Evolutionary conservation across 2,888 invertebrate genomes (phyloP), one percentile per base, ranked within the genome.

Genomic region (Agelastica alni): DNA sequence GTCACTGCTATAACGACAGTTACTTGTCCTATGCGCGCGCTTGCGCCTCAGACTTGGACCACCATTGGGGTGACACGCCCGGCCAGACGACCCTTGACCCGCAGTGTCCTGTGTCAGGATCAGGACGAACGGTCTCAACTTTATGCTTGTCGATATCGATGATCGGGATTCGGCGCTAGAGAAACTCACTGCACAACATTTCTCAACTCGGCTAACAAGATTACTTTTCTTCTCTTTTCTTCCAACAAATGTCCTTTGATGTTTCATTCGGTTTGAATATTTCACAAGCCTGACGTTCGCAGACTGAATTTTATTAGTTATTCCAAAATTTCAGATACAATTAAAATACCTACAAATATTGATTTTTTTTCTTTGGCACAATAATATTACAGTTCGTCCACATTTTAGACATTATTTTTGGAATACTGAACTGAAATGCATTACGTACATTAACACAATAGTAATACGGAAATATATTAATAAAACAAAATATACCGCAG

Each of bases 51-150:
- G 61, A 67, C 64, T 63, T 63, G 72, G 73, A 73, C 73, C 49
- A 32, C 74, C 75, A 75, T 75, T 75, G 76, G 75, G 70, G 74
- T 70, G 76, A 76, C 75, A 76, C 76, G 75, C 77, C 76, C 75
- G 76, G 68, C 70, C 73, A 71, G 68, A 68, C 75, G 75, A 75
- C 75, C 75, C 75, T 75, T 75, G 75, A 75, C 76, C 76, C 72
- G 72, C 72, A 70, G 73, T 73, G 72, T 68, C 73, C 72, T 69
- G 70, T 65, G 66, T 70, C 68, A 66, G 66, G 69, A 51, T 44
- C 44, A 45, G 45, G 70, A 63, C 65, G 51, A 47, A 53, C 57
- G 57, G 59, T 58, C 55, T 52, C 57, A 59, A 53, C 54, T 59
- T 47, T 53, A 53, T 53, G 53, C 53, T 53, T 53, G 53, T 51